These are phyloP conservation scores for Castor canadensis DNA, from an alignment of 2,113 vertebrate species.

Conservation along the genomic window DNA sequence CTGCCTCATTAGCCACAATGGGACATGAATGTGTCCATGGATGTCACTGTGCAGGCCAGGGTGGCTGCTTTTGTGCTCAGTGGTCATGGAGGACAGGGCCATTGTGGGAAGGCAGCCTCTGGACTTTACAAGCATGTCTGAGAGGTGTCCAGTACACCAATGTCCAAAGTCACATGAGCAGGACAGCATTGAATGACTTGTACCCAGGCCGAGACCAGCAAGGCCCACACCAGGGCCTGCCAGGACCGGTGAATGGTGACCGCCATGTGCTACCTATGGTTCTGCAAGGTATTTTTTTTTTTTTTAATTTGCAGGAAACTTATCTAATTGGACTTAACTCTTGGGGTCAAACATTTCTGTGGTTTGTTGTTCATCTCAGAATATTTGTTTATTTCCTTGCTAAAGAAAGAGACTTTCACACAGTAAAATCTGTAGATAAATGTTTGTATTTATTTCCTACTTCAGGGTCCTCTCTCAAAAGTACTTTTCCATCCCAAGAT, in stretches of 20 bases:
- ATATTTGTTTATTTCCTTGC: background rate
- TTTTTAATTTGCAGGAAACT: background rate
- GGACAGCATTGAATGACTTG: background rate
- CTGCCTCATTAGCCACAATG: background rate
- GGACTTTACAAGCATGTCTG: too few species aligned
- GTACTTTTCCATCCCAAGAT: background rate
- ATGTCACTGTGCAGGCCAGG: too few species aligned
- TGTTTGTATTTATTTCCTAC: background rate
- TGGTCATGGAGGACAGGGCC: background rate
- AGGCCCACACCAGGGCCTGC: background rate
- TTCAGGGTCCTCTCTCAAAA: background rate
- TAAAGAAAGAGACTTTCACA: background rate
- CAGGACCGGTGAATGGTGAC: too few species aligned
- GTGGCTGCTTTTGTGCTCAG: accelerated
- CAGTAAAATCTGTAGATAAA: background rate
- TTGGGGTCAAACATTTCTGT: background rate
- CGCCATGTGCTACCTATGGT: background rate
- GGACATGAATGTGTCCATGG: too few species aligned
- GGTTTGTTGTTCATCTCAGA: background rate
- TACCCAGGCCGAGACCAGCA: too few species aligned
- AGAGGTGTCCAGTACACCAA: too few species aligned
- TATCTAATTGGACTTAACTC: background rate
- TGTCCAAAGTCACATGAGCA: background rate
- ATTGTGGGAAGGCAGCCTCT: background rate
- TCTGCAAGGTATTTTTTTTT: background rate